Evolutionary conservation across 2,113 vertebrate species (phyloP).

Genomic region (Engystomops pustulosus): DNA sequence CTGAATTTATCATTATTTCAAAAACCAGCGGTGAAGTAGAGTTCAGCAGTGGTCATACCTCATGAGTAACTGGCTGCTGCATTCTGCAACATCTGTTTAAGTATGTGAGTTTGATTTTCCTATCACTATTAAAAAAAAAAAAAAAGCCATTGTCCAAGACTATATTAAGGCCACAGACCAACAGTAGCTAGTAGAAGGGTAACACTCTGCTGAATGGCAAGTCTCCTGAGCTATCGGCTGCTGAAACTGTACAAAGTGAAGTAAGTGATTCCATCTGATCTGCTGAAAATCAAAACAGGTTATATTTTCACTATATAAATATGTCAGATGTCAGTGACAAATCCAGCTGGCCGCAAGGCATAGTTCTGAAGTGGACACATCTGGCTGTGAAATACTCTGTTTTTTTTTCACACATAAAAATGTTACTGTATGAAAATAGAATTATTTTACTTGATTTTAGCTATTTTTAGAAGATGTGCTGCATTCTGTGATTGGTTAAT

Average conservation of each 20-base stretch:
- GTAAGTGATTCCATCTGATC: slow-evolving; percentile 75
- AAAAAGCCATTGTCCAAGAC: slow-evolving; percentile 36
- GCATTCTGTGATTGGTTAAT: not conserved
- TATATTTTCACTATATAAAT: slow-evolving; percentile 74
- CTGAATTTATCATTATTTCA: not conserved
- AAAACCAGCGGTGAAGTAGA: not conserved
- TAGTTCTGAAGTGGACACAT: slow-evolving; percentile 67
- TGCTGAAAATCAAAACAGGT: slow-evolving; percentile 65
- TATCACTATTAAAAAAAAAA: slow-evolving; percentile 1
- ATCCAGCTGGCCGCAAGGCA: slow-evolving; percentile 67
- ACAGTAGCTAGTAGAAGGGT: slow-evolving; percentile 69
- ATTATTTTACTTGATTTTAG: not conserved
- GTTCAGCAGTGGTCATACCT: not conserved
- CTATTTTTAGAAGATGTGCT: not conserved
- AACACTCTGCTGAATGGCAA: slow-evolving; percentile 62
- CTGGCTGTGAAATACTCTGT: slow-evolving; percentile 61
- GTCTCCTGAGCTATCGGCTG: slow-evolving; percentile 62
- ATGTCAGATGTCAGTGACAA: slow-evolving; percentile 64
- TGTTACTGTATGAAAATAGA: not conserved
- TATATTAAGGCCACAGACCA: slow-evolving; percentile 60
- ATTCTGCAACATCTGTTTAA: slow-evolving; percentile 25
- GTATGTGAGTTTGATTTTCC: slow-evolving; percentile 16
- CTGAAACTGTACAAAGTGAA: slow-evolving; percentile 62
- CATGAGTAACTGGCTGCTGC: slow-evolving; percentile 12
- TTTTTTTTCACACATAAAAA: not conserved